Conservation (phyloP, 2,113 vertebrate species). For the Propithecus coquereli region DNA sequence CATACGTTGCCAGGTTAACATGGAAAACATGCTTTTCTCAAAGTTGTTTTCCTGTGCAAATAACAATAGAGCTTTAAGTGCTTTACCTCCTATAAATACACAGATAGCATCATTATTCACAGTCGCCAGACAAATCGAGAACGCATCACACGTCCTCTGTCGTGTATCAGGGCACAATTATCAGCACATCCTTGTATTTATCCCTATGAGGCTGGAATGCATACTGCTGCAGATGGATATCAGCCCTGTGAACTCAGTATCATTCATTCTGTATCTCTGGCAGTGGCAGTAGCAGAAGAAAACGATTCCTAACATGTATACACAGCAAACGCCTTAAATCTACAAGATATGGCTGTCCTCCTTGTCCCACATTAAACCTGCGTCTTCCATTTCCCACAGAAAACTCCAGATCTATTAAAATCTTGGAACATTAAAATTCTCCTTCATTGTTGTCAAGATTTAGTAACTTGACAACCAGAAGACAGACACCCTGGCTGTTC, state of each 20-base stretch:
- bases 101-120: slow-evolving; percentile 37
- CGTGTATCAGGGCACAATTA: slow-evolving; percentile 42
- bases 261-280: slow-evolving; percentile 59
- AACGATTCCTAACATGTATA: slow-evolving; percentile 15
- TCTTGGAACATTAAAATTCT: slow-evolving; percentile 61
- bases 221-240: slow-evolving; percentile 30
- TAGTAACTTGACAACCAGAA: slow-evolving; percentile 59
- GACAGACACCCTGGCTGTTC: slow-evolving; percentile 37
- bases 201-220: slow-evolving; percentile 51
- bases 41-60: slow-evolving; percentile 54
- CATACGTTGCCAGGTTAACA: not conserved
- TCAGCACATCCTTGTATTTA: slow-evolving; percentile 60
- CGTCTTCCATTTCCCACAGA: slow-evolving; percentile 40
- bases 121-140: slow-evolving; percentile 27
- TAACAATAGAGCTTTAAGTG: slow-evolving; percentile 56
- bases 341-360: slow-evolving; percentile 46
- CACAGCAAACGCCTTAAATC: slow-evolving; percentile 48
- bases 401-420: slow-evolving; percentile 60
- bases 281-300: not conserved
- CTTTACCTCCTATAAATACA: slow-evolving; percentile 30
- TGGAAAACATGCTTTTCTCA: slow-evolving; percentile 8
- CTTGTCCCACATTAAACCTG: not conserved
- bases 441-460: slow-evolving; percentile 61
- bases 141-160: not conserved
- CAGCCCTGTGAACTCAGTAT: slow-evolving; percentile 29